A percentile compares a stretch with the other conserved stretches of the same genome.
Evolutionary conservation across 35 echinoderm and acorn worm species (phyloP).

Genomic region (Hemicentrotus pulcherrimus): DNA sequence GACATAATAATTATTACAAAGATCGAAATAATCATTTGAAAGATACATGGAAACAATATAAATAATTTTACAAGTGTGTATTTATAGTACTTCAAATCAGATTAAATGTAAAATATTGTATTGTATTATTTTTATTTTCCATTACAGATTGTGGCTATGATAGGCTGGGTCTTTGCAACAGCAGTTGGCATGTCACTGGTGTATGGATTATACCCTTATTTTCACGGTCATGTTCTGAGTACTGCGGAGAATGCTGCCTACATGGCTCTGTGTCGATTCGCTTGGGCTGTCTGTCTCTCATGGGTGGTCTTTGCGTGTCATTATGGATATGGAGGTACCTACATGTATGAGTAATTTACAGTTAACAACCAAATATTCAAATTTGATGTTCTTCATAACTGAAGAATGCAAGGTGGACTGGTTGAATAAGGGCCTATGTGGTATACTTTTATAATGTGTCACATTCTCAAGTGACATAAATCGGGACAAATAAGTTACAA

Average conservation of each 20-base stretch:
- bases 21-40: too few relatives aligned
- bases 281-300: slow-evolving; percentile 63
- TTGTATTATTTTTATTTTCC: not conserved
- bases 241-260: slow-evolving; percentile 42
- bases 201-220: slow-evolving; percentile 71
- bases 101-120: not conserved
- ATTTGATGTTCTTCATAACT: not conserved
- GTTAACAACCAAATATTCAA: not conserved
- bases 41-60: too few relatives aligned
- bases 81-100: too few relatives aligned
- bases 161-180: slow-evolving; percentile 66
- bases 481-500: too few relatives aligned
- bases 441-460: too few relatives aligned
- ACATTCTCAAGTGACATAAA: too few relatives aligned
- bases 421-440: too few relatives aligned
- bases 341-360: not conserved
- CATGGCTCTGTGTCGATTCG: slow-evolving; percentile 57
- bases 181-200: slow-evolving; percentile 65
- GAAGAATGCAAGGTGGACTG: too few relatives aligned
- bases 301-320: slow-evolving; percentile 87
- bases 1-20: too few relatives aligned
- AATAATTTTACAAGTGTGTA: too few relatives aligned
- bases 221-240: not conserved
- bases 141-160: slow-evolving; percentile 25
- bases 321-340: slow-evolving; percentile 80